phyloP scores from a whole-genome alignment of 2,113 vertebrate species.

The Erythrocercus mccallii region DNA sequence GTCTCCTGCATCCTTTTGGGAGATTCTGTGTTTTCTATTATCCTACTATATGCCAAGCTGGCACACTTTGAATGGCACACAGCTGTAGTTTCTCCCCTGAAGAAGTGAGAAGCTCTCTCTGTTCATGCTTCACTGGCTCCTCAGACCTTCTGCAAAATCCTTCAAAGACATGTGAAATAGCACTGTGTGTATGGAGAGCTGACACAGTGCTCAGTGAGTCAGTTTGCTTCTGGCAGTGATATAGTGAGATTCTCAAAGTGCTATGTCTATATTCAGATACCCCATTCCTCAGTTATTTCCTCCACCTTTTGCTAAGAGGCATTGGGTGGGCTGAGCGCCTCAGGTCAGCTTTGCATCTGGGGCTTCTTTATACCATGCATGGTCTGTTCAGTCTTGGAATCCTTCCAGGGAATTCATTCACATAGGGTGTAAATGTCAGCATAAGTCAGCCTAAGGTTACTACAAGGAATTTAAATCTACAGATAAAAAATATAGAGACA shows the following conservation, averaged over 20 bases:
- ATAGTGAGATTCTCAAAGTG: not conserved
- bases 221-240: not conserved
- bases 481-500: not conserved
- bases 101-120: not conserved
- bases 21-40: not conserved
- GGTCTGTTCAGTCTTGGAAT: not conserved
- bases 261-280: not conserved
- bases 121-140: not conserved
- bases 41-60: not conserved
- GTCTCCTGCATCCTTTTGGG: not conserved
- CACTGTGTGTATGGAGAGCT: not conserved
- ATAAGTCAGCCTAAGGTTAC: not conserved
- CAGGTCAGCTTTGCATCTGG: not conserved
- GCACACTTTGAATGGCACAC: not conserved
- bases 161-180: not conserved
- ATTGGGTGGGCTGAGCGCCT: fast-evolving
- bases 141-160: not conserved
- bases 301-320: not conserved
- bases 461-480: not conserved
- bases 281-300: not conserved
- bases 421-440: not conserved
- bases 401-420: not conserved
- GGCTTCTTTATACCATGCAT: not conserved
- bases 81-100: not conserved
- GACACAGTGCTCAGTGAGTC: not conserved